A percentile compares a stretch with the other conserved stretches of the same genome.
Conservation (phyloP, 2,888 invertebrate species). For the Tetranychus piercei region DNA sequence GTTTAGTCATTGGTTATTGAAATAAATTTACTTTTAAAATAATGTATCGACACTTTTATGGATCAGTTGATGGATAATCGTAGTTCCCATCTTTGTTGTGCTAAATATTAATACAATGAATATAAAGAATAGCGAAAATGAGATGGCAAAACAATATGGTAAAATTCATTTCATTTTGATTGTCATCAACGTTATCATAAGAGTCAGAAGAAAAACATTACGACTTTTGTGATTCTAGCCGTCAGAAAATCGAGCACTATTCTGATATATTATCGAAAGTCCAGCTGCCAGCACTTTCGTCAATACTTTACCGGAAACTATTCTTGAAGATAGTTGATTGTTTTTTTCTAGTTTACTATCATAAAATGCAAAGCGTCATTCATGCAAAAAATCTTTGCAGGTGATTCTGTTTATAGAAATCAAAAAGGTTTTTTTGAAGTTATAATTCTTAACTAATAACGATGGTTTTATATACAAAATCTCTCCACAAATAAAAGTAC, state of each 20-base stretch:
- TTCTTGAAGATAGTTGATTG: neutral
- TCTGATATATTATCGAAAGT: neutral
- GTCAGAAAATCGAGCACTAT: neutral
- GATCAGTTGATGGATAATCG: constrained; percentile 43
- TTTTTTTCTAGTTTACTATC: neutral
- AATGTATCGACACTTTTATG: constrained; percentile 67
- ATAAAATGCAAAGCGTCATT: too few species aligned
- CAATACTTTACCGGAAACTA: neutral
- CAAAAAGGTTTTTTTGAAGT: too few species aligned
- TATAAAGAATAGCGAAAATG: constrained; percentile 55
- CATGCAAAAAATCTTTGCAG: too few species aligned
- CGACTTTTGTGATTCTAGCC: neutral
- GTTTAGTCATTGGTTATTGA: too few species aligned
- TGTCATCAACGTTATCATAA: constrained; percentile 46
- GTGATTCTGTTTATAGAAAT: too few species aligned
- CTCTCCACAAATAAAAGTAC: too few species aligned
- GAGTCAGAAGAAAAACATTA: too few species aligned
- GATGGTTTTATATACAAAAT: too few species aligned
- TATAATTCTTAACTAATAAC: too few species aligned
- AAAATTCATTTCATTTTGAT: constrained; percentile 57
- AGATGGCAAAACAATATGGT: constrained; percentile 58
- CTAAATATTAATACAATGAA: too few species aligned
- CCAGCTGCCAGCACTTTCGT: neutral
- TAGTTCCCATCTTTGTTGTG: constrained; percentile 49
- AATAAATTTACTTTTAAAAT: constrained; percentile 60